Base-by-base conservation (phyloP, 2,797 vertebrate species). In the Staurois parvus region DNA sequence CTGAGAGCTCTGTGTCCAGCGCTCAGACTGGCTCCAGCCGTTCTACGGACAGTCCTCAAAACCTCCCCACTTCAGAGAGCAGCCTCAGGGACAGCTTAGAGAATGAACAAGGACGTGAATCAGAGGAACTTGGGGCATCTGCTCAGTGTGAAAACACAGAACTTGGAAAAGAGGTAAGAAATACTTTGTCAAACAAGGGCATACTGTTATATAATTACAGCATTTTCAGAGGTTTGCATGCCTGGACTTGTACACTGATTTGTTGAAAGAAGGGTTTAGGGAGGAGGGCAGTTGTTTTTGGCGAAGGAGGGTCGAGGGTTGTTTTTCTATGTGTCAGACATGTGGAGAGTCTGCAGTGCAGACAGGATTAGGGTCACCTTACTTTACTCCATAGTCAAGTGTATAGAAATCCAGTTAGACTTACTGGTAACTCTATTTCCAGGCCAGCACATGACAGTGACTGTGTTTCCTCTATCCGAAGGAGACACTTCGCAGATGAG, bases 131-230 rank as follows among this genome's bases (percentile, higher is more conserved):
- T 88, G 98, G 98, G 89, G 98, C 98, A 0, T 97, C 98, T 90
- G 98, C 97, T 34, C 95, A 96, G n/a, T 96, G 97, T 3, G 95
- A 87, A 64, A 95, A 91, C 42, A 96, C 95, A 90, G 97, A 99
- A 88, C 94, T 99, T 90, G 97, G 96, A 87, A 99, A 99, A 94
- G 98, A 99, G 98, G 98, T 99, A 96, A 88, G 93, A 74, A 72
- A 24, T 24, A 0, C 4, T 5, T 2, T 52, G 4, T 5, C 17
- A 52, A 29, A 0, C 2, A 13, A 68, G 7, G 9, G 26, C 3
- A 52, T 40, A 29, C 8, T 26, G 0, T 0, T 42, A 5, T 26
- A 40, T 24, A 42, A 37, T 26, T 12, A 21, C 26, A 24, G 29
- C 76, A 29, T 4, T 45, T 17, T 70, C n/a, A 48, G 32, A 56